A percentile compares a stretch with the other conserved stretches of the same genome.
These are phyloP conservation scores for Drosophila ezoana DNA, from an alignment of 2,888 invertebrate species.

Conservation along the genomic window DNA sequence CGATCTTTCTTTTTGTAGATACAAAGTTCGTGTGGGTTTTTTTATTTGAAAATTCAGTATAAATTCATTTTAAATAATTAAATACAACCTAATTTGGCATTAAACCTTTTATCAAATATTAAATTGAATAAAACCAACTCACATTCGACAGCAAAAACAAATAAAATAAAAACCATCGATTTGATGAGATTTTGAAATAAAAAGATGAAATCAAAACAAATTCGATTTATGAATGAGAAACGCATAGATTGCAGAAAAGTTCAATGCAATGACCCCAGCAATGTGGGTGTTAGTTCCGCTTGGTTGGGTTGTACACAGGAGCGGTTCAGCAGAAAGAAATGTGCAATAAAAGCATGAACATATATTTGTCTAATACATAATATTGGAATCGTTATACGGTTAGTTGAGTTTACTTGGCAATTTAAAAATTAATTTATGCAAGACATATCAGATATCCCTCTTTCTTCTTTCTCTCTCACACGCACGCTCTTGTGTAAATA, in stretches of 20 bases:
- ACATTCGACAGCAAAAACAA: not conserved
- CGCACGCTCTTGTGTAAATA: too few relatives aligned
- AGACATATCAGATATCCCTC: too few relatives aligned
- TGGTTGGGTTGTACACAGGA: constrained; percentile 13
- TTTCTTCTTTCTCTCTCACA: too few relatives aligned
- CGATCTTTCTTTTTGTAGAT: not conserved
- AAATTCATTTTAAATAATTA: not conserved
- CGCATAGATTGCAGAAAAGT: constrained; percentile 14
- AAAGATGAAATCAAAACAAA: constrained; percentile 28
- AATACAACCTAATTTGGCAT: not conserved
- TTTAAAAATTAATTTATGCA: too few relatives aligned
- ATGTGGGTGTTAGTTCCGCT: constrained; percentile 6
- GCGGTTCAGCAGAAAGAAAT: constrained; percentile 1
- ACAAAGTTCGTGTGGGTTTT: not conserved
- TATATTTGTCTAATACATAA: too few relatives aligned
- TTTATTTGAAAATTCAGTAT: too few relatives aligned
- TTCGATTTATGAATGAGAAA: constrained; percentile 6
- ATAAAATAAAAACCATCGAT: not conserved
- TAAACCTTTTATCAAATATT: not conserved
- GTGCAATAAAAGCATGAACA: not conserved
- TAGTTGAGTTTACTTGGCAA: too few relatives aligned
- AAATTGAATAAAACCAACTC: not conserved
- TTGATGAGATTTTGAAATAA: constrained; percentile 24
- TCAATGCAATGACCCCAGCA: constrained; percentile 29
- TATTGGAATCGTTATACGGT: too few relatives aligned